Percentiles rank a stretch among this genome's conserved stretches.
These are phyloP conservation scores for Aricia agestis DNA, from an alignment of 1,140 invertebrate species.

Conservation along the genomic window DNA sequence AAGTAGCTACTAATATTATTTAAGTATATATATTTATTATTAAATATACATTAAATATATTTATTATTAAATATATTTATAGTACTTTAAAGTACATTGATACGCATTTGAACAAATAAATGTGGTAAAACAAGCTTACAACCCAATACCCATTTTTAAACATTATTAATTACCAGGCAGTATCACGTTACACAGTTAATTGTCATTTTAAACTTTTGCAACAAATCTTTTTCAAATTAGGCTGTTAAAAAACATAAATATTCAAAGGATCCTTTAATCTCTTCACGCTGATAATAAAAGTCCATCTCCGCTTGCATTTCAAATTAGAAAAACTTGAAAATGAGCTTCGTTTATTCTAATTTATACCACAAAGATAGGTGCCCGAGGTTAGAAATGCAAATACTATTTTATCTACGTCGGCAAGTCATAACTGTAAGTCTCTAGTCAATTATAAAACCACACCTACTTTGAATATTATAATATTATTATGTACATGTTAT, in stretches of 20 bases:
- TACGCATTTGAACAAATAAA: too few relatives aligned
- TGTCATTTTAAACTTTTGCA: neutral
- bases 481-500: too few relatives aligned
- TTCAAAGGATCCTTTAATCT: constrained; percentile 12
- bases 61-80: too few relatives aligned
- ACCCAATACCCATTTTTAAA: too few relatives aligned
- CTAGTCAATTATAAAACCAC: neutral
- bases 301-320: constrained; percentile 8
- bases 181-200: neutral
- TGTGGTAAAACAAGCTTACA: too few relatives aligned
- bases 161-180: neutral
- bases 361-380: constrained; percentile 16
- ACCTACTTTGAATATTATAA: too few relatives aligned
- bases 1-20: too few relatives aligned
- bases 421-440: too few relatives aligned
- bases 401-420: neutral
- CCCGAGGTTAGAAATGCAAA: neutral
- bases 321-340: constrained; percentile 14
- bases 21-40: too few relatives aligned
- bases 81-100: too few relatives aligned
- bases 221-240: constrained; percentile 4
- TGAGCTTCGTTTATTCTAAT: constrained; percentile 16
- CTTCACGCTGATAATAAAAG: constrained; percentile 3
- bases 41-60: too few relatives aligned
- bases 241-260: constrained; percentile 5